Base-by-base conservation (phyloP, 2,888 invertebrate species). In the Dasypolia templi region DNA sequence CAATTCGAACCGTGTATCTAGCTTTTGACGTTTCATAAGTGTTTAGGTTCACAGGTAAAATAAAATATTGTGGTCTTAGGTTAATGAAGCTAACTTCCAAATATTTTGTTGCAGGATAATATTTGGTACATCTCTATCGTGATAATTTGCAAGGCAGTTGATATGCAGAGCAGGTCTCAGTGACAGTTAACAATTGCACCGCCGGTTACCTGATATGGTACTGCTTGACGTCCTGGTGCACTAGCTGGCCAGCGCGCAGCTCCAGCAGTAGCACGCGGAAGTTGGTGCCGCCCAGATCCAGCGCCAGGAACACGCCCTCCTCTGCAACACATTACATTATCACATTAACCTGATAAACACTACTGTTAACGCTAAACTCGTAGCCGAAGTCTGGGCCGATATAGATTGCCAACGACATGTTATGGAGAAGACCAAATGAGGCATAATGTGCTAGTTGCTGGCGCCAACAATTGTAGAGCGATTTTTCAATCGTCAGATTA, bases 251-350 rank as follows among this genome's bases (percentile, higher is more conserved):
- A 17, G 94, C 93, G 7, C 89, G 89, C 81, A 98, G 93, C 85
- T 97, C 97, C 85, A 98, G 92, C 56, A 97, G 93, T 39, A 98
- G 94, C 22, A 98, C 97, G 17, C 98, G 96, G 92, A 98, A 98
- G 94, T 98, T 98, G 39, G 98, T 98, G 32, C 98, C 98, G 5
- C 98, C 98, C 75, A 98, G 96, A 92, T 98, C 98, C 83, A 98
- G 93, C 4, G 98, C 98, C 84, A 98, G 92, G 91, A 97, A 98
- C 65, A 97, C 96, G 0, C 98, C 98, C 82, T 97, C 97, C 95
- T 98, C 97, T 97, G 90, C 0, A 89, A 74, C 11, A 59, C 7
- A 63, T n/a, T 19, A 69, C 29, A 32, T 17, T 32, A 17, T 22
- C 32, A n/a, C 6, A 17, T 32, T 63, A 46, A 22, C 9, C 14